Percentiles rank a stretch among this genome's conserved stretches.
phyloP scores from a whole-genome alignment of 2,113 vertebrate genomes.

The Eupsittula cactorum region DNA sequence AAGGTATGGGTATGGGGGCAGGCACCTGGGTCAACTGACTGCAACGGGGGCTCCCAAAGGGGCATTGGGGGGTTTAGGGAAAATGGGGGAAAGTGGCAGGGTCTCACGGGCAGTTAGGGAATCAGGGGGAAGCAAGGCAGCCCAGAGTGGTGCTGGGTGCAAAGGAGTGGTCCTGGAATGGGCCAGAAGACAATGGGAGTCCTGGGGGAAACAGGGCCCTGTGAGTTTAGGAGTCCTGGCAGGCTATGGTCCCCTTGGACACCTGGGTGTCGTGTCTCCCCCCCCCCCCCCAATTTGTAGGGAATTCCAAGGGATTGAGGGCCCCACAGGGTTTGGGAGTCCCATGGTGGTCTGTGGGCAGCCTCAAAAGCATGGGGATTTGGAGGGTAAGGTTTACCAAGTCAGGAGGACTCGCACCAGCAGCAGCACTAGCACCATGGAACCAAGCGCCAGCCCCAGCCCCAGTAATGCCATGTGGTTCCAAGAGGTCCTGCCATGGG shows the following conservation, averaged over 20 bases:
- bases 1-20: background rate
- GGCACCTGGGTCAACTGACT: background rate
- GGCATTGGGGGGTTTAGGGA: background rate
- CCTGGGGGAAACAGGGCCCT: background rate
- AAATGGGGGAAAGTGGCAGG: background rate
- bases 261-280: rapidly evolving
- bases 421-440: background rate
- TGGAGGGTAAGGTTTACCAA: background rate
- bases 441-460: background rate
- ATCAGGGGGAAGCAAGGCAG: background rate
- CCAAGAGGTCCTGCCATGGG: rapidly evolving
- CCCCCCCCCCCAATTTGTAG: background rate
- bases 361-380: background rate
- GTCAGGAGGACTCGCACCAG: conserved; percentile 11
- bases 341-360: background rate
- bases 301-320: background rate
- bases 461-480: rapidly evolving
- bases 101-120: background rate
- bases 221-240: background rate
- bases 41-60: background rate
- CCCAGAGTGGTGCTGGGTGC: background rate
- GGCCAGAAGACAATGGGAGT: background rate
- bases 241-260: background rate
- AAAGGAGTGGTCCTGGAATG: background rate
- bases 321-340: background rate